Conservation (phyloP, 2,797 vertebrate genomes). For the Phoebastria nigripes region DNA sequence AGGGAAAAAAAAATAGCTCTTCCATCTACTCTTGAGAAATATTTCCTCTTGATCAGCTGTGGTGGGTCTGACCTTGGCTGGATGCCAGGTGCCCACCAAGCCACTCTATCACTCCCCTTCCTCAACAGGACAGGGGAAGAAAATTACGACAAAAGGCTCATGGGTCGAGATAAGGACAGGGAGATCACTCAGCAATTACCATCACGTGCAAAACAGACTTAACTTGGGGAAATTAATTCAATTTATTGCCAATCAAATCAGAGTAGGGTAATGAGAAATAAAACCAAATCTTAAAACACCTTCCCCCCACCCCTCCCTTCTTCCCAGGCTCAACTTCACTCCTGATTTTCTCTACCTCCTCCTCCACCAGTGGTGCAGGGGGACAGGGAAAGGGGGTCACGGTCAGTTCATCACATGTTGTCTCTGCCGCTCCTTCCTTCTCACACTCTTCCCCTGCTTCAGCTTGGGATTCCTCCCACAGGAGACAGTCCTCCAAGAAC, state of each 20-base stretch:
- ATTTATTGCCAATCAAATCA: not conserved
- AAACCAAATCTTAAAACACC: not conserved
- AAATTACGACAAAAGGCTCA: not conserved
- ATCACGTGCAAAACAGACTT: not conserved
- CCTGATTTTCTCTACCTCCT: not conserved
- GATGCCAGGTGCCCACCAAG: not conserved
- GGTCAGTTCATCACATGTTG: not conserved
- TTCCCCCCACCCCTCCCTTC: not conserved
- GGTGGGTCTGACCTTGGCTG: not conserved
- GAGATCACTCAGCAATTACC: too few species aligned
- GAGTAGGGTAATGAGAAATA: not conserved
- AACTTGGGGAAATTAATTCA: not conserved
- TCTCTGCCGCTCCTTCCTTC: not conserved
- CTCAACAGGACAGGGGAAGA: not conserved
- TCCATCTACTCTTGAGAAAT: not conserved
- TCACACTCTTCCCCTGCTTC: not conserved
- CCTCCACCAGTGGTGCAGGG: too few species aligned
- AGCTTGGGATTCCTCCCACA: fast-evolving
- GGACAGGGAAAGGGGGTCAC: not conserved
- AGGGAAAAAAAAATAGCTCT: not conserved
- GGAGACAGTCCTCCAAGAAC: not conserved
- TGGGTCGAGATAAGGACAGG: not conserved
- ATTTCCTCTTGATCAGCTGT: not conserved
- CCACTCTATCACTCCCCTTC: not conserved
- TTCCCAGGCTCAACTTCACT: not conserved